Base-by-base conservation (phyloP, 2,888 invertebrate genomes). In the Pristionchus japonicus region DNA sequence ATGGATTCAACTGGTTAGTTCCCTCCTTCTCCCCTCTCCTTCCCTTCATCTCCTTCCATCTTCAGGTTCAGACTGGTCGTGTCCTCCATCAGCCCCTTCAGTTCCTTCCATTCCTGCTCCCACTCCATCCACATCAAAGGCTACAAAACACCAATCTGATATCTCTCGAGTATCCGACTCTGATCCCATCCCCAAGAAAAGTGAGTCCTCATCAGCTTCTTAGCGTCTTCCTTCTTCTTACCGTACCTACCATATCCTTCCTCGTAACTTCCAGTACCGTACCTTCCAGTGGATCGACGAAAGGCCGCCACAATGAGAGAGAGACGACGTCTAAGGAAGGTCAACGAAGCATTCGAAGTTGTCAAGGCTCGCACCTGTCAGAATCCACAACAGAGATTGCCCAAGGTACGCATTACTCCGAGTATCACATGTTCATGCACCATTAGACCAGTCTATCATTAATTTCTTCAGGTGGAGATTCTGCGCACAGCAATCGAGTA, bases 241-340 rank as follows among this genome's bases (percentile, higher is more conserved):
- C n/a, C 17, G 17, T 27, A 49, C 64, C 70, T 27, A 70, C 37
- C 70, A 1, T 70, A 40, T 74, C 15, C 20, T 31, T 7, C 83
- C 47, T 47, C n/a, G n/a, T n/a, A n/a, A n/a, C n/a, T n/a, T n/a
- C n/a, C n/a, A n/a, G n/a, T n/a, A n/a, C n/a, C n/a, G n/a, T n/a
- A n/a, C 64, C 61, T 98, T 77, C 97, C 98, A 0, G 97, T 98
- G 15, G 99, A 99, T 95, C 96, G 99, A 88, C 96, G 99, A 94
- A 98, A 98, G 96, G 99, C 99, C 11, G 99, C 99, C 0, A 99
- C 99, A 1, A 96, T 99, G 95, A 96, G 99, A 6, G 99, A 99
- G 95, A 96, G 99, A 90, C 95, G 98, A 92, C 96, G 99, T 90
- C 96, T 99, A 87, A 96, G 98, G 94, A 98, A 99, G 96, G 98